These are phyloP conservation scores for Rapana venosa DNA, from an alignment of 2,888 invertebrate genomes.

Conservation along the genomic window DNA sequence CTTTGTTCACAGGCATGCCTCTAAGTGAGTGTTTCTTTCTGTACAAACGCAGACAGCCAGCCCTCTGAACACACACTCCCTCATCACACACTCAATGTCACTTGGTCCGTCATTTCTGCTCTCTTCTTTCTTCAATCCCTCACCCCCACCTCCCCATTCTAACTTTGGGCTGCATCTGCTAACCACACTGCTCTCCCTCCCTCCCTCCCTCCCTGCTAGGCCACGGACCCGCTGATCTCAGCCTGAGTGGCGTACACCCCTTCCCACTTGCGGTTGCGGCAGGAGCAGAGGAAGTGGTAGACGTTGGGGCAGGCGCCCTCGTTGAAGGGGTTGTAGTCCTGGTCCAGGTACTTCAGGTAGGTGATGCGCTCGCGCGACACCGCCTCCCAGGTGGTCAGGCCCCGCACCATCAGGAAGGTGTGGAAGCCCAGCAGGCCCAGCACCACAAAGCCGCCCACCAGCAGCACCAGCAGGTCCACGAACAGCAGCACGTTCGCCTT, in stretches of 20 bases:
- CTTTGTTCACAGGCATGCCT: no score
- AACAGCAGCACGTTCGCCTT: constrained; percentile 69
- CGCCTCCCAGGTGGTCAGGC: constrained; percentile 77
- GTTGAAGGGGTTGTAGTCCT: constrained; percentile 77
- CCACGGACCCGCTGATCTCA: constrained; percentile 41
- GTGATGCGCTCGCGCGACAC: constrained; percentile 76
- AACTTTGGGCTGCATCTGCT: background rate
- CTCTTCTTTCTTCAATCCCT: no score
- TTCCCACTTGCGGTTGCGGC: constrained; percentile 67
- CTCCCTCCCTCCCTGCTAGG: background rate
- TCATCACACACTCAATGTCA: no score
- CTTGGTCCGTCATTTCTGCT: no score
- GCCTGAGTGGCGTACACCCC: constrained; percentile 66
- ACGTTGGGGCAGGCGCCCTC: constrained; percentile 74
- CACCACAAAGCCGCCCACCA: constrained; percentile 69
- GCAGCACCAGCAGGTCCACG: constrained; percentile 68
- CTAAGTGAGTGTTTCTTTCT: no score
- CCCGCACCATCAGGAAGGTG: constrained; percentile 74
- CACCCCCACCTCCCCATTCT: background rate
- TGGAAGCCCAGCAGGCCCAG: constrained; percentile 73
- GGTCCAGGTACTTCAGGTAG: constrained; percentile 75
- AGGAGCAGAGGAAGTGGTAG: constrained; percentile 68
- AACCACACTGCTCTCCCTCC: no score
- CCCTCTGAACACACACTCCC: no score
- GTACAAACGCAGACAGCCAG: no score